Conservation (phyloP, 2,797 vertebrate genomes). For the Coregonus sp. region DNA sequence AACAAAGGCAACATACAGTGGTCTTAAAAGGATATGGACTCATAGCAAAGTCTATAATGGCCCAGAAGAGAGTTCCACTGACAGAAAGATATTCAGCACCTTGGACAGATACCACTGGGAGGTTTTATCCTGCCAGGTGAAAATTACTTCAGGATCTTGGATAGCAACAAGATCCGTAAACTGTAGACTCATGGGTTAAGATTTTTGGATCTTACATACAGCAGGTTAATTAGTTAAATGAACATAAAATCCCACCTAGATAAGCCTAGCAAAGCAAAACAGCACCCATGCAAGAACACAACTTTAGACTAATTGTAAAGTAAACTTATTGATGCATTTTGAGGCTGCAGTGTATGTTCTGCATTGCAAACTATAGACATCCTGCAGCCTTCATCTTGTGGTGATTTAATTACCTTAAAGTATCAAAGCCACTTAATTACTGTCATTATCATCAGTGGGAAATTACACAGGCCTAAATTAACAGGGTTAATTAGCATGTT, state of each 20-base stretch:
- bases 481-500: conserved; percentile 75
- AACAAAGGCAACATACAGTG: background rate
- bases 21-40: conserved; percentile 1
- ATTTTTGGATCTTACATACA: background rate
- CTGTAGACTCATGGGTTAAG: background rate
- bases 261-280: background rate
- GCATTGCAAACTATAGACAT: conserved; percentile 53
- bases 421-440: conserved; percentile 78
- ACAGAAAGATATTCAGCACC: conserved; percentile 41
- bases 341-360: conserved; percentile 41
- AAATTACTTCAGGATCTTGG: background rate
- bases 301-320: conserved; percentile 17
- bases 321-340: conserved; percentile 13
- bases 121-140: background rate
- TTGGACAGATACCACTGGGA: conserved; percentile 40
- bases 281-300: conserved; percentile 20
- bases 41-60: background rate
- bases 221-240: background rate
- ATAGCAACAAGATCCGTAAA: background rate
- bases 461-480: conserved; percentile 67
- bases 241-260: background rate
- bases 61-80: background rate
- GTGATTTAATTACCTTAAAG: conserved; percentile 75
- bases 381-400: conserved; percentile 57
- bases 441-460: conserved; percentile 78